These are phyloP conservation scores for Pyrrhia umbra DNA, from an alignment of 2,888 invertebrate species.

Conservation along the genomic window DNA sequence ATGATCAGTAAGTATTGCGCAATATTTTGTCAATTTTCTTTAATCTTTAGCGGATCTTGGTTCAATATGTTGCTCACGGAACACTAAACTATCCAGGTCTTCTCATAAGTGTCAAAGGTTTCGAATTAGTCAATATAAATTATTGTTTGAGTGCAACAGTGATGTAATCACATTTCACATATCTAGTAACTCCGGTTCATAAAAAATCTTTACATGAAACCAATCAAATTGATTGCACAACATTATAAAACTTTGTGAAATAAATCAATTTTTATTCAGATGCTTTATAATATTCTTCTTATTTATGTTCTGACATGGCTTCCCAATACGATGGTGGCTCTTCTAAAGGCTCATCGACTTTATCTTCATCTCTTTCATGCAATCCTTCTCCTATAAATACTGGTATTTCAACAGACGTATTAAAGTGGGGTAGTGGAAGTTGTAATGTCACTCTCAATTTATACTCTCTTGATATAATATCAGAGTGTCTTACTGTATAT, in stretches of 20 bases:
- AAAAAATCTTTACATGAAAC: neutral
- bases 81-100: too few relatives aligned
- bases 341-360: neutral
- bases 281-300: neutral
- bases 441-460: constrained; percentile 33
- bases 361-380: neutral
- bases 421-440: constrained; percentile 38
- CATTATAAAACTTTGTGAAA: neutral
- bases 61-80: too few relatives aligned
- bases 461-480: constrained; percentile 33
- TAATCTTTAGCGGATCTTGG: too few relatives aligned
- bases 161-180: too few relatives aligned
- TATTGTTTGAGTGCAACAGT: too few relatives aligned
- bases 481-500: constrained; percentile 41
- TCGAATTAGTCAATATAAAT: too few relatives aligned
- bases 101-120: too few relatives aligned
- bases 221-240: neutral
- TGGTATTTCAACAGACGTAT: constrained; percentile 36
- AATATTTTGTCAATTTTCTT: too few relatives aligned
- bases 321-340: neutral
- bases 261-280: neutral
- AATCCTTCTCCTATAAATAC: constrained; percentile 36
- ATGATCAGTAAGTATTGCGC: too few relatives aligned
- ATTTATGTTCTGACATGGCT: neutral
- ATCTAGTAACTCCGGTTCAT: neutral